Evolutionary conservation across 2,797 vertebrate genomes (phyloP).

Genomic region (Sebastes hubbsi): DNA sequence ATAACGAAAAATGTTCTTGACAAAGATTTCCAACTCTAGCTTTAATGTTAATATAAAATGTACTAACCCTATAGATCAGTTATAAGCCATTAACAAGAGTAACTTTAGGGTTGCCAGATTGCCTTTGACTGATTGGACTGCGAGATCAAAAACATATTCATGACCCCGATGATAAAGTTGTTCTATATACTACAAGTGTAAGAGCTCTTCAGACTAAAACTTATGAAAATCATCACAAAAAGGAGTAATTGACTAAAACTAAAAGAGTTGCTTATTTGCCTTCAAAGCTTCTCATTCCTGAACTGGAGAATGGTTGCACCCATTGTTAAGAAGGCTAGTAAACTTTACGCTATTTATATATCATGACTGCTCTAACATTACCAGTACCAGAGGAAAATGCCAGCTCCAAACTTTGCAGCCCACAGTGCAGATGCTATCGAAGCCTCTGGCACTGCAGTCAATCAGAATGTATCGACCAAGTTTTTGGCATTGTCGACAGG

Average conservation of each 20-base stretch:
- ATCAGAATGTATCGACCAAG: conserved; percentile 21
- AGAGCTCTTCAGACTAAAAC: not conserved
- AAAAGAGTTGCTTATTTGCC: not conserved
- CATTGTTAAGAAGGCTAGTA: not conserved
- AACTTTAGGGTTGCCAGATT: not conserved
- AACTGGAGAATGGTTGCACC: not conserved
- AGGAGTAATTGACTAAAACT: not conserved
- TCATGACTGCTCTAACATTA: conserved; percentile 16
- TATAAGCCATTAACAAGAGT: not conserved
- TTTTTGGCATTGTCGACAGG: conserved; percentile 29
- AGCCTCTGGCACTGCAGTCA: conserved; percentile 31
- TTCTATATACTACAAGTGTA: not conserved
- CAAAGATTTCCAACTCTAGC: not conserved
- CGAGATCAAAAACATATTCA: not conserved
- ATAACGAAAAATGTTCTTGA: too few species aligned
- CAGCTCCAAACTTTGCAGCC: conserved; percentile 38
- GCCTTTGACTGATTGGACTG: not conserved
- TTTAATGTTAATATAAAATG: not conserved
- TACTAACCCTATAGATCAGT: not conserved
- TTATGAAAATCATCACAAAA: not conserved
- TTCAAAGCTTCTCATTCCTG: not conserved
- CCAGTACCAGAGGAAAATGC: conserved; percentile 26
- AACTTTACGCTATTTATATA: conserved; percentile 22
- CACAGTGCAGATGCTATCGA: conserved; percentile 56
- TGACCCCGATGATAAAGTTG: not conserved